Base-by-base conservation (phyloP, 2,797 vertebrate species). In the Sitta carolinensis region DNA sequence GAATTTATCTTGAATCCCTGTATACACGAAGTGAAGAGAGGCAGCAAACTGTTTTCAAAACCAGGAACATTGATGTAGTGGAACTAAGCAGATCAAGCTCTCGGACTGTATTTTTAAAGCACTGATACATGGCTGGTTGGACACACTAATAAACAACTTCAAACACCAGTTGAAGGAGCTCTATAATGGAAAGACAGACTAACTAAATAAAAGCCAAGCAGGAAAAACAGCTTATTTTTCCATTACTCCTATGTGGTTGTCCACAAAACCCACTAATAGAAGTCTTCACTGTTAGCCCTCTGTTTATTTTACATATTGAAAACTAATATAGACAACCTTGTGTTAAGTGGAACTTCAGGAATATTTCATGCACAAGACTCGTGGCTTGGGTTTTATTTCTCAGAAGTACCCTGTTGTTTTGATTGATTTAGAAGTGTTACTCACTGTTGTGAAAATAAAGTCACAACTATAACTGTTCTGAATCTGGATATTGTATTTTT, bases 21-120 rank as follows among this genome's bases (percentile, higher is more conserved):
- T 62, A 90, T 38, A 92, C 79, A 92, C 15, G 20, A 95, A 97
- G 77, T 17, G 25, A 96, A 95, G 84, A 96, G 73, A 93, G 32
- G 55, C 61, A 81, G 45, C 57, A 86, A 85, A 93, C 21, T 62
- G 51, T 45, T 94, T 96, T 87, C 67, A 90, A 66, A 92, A 94
- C 17, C 67, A 94, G 59, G 58, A 97, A 93, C 54, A 81, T 2
- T 69, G 67, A 79, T 90, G 94, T 16, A 96, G 86, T 77, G 70
- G 74, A 96, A 96, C 87, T 97, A 97, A 97, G 94, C 80, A 97
- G 83, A 97, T 94, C 82, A 95, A 74, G 91, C 80, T 96, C 95
- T 95, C 93, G 89, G 87, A 82, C 88, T 45, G 62, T 73, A 93
- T 87, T 97, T 97, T 89, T 87, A 94, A 97, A 96, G 92, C 75